Conservation (phyloP, 2,113 vertebrate species). For the Rutilus rutilus region DNA sequence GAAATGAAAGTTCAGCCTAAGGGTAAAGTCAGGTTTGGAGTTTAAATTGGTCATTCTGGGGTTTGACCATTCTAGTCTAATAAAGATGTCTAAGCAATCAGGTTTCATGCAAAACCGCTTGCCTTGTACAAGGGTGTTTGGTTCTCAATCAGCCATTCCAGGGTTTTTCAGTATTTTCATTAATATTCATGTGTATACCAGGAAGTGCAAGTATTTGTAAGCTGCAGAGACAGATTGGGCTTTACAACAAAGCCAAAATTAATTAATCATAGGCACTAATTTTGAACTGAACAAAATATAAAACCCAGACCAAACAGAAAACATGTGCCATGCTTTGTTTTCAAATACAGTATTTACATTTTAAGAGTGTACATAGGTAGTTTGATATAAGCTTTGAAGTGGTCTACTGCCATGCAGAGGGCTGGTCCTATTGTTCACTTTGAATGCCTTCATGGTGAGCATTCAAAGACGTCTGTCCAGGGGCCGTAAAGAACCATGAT, state of each 20-base stretch:
- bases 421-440: not conserved
- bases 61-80: conserved; percentile 15
- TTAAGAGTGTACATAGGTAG: not conserved
- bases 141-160: not conserved
- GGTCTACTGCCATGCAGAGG: not conserved
- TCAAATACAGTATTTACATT: not conserved
- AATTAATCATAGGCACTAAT: not conserved
- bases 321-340: conserved; percentile 21
- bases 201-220: not conserved
- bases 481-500: not conserved
- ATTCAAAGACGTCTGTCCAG: not conserved
- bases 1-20: conserved; percentile 62
- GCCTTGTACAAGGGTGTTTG: not conserved
- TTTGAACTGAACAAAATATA: conserved; percentile 20
- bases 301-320: conserved; percentile 19
- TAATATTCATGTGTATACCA: not conserved
- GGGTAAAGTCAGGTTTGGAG: conserved; percentile 59
- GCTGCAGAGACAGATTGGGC: conserved; percentile 8
- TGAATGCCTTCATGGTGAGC: not conserved
- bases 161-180: not conserved
- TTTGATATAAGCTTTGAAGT: not conserved
- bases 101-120: not conserved
- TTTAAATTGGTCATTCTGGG: conserved; percentile 62
- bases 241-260: not conserved
- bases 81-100: conserved; percentile 14